Evolutionary conservation across 2,113 vertebrate species (phyloP), one percentile per base, ranked within the genome.

Genomic region (Osmerus mordax): DNA sequence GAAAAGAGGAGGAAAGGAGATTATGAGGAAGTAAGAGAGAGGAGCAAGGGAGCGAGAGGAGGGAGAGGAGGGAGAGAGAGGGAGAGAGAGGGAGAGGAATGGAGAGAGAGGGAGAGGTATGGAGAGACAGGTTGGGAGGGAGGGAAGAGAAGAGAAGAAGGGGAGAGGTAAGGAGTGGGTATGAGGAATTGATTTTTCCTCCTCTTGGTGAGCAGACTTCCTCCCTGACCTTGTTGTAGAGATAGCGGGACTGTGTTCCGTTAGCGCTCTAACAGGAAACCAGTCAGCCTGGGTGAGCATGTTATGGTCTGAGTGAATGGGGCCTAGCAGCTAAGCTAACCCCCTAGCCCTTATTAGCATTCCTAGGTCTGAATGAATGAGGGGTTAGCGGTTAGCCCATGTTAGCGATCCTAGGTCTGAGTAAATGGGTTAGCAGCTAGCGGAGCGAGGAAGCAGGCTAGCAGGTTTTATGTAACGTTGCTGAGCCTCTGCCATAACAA

Each of bases 401-500:
- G 2, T 7, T 25, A 61, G 3, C 12, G 2, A 4, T 61, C 36
- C 54, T 18, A 65, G 56, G 32, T 61, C 21, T 61, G 28, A 18
- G 8, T 63, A 28, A 28, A 0, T 15, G 28, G 61, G 28, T 28
- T 16, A 63, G 61, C 28, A 19, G 28, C 29, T 63, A 63, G 61
- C 61, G 7, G 3, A 19, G n/a, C 19, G 19, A 11, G 5, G 18
- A 6, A 11, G 15, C 58, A 6, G 13, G 21, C 68, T 62, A 51
- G 51, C 28, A 36, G 47, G 59, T 68, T 68, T 74, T 74, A 78
- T 75, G 70, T 78, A 84, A 85, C 75, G 64, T 69, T 68, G 76
- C 63, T 84, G 75, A 15, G 71, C 63, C 72, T 83, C 72, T 85
- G 74, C 80, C 80, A 79, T 82, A 77, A 81, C 83, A 80, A 79